Conservation (phyloP, 2,888 invertebrate species). For the Pediacus dermestoides region DNA sequence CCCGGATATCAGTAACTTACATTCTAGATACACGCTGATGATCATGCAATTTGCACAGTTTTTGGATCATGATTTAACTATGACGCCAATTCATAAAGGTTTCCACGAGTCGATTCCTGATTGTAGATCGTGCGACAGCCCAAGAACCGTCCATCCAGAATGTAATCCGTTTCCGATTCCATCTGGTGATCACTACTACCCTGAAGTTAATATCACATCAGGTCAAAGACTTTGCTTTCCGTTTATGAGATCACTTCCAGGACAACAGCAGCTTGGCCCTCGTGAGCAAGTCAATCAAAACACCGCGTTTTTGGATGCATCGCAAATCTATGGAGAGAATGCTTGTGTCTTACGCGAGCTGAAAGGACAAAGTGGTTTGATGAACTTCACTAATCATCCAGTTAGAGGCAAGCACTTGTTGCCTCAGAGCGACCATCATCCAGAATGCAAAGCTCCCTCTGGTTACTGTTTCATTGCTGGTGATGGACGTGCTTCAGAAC, state of each 20-base stretch:
- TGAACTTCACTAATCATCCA: conserved; percentile 77
- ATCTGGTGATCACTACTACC: conserved; percentile 83
- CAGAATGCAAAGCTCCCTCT: conserved; percentile 83
- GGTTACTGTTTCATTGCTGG: conserved; percentile 86
- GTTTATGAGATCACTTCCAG: conserved; percentile 90
- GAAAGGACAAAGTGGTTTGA: conserved; percentile 73
- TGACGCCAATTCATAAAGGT: conserved; percentile 89
- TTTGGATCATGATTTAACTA: conserved; percentile 89
- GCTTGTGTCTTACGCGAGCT: conserved; percentile 73
- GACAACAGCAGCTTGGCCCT: conserved; percentile 82
- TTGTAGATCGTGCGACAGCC: conserved; percentile 84
- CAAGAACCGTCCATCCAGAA: conserved; percentile 84
- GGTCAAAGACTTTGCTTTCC: conserved; percentile 88
- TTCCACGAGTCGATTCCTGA: conserved; percentile 88
- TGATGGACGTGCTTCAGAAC: conserved; percentile 90
- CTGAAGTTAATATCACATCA: conserved; percentile 77
- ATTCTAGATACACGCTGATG: conserved; percentile 84
- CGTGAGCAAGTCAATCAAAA: conserved; percentile 94
- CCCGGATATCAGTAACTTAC: conserved; percentile 86
- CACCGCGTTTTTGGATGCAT: conserved; percentile 83
- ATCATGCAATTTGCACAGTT: conserved; percentile 95
- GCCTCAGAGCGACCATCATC: conserved; percentile 73
- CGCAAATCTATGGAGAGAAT: conserved; percentile 87
- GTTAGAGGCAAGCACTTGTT: conserved; percentile 73
- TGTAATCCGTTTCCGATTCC: conserved; percentile 92